Base-by-base conservation (phyloP, 2,113 vertebrate genomes). In the Sinocyclocheilus anophthalmus region DNA sequence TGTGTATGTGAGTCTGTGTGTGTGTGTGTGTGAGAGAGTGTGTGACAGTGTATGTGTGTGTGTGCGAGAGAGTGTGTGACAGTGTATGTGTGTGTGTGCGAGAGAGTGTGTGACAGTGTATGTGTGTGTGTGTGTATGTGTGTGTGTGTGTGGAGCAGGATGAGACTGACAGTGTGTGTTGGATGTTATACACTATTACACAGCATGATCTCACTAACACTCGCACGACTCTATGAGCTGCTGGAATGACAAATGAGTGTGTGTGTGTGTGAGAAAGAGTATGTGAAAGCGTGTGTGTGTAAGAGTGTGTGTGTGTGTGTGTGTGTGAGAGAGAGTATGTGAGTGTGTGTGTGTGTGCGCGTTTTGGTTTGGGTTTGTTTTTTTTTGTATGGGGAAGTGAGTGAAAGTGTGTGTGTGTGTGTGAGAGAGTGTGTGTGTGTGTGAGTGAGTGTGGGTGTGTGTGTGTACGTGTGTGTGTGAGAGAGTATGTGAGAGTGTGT, bases 151-250 rank as follows among this genome's bases (percentile, higher is more conserved):
- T 53, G 11, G 7, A 11, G n/a, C 26, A 22, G 76, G 76, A 57
- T 30, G 48, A 77, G 12, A 22, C 11, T 77, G 76, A 57, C 50
- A 57, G 76, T 30, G 30, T 79, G 53, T 79, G 77, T 61, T 20
- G 50, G 55, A 79, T 79, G 50, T n/a, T 59, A 39, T 59, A 37
- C 20, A 39, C 14, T 18, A 59, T 79, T n/a, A 59, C 53, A 39
- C 76, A 76, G 45, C 45, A 26, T 14, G 45, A 76, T 76, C 75
- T 30, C 48, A 76, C 42, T 33, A 30, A 57, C 76, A 78, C 24
- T 77, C 4, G 13, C 48, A 9, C 22, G 8, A 26, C 12, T 53
- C 14, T 78, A 70, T 70, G 67, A 37, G 30, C 26, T 70, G 22
- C 22, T 10, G 22, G 18, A 45, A 75, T 50, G n/a, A 77, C 24